Conservation (phyloP, 1,140 invertebrate species). For the Pomacea maculata region DNA sequence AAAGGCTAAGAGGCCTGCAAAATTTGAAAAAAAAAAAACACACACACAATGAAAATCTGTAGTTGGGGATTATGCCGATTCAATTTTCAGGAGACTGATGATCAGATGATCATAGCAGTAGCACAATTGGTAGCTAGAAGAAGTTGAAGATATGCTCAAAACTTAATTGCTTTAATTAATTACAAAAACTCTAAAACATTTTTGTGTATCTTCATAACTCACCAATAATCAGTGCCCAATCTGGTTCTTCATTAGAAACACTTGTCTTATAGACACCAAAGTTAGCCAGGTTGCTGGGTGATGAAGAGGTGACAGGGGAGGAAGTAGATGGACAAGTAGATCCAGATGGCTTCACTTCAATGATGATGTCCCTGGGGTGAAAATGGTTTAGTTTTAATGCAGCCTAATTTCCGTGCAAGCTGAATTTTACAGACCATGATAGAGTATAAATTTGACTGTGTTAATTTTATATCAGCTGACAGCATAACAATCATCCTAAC, state of each 20-base stretch:
- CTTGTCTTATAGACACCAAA: slow-evolving; percentile 48
- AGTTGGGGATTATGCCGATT: background rate
- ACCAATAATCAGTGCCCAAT: slow-evolving; percentile 61
- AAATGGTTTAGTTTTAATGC: background rate
- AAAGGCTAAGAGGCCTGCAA: slow-evolving; percentile 56
- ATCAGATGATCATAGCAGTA: background rate
- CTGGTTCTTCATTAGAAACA: slow-evolving; percentile 55
- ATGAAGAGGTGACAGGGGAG: slow-evolving; percentile 47
- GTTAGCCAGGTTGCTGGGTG: slow-evolving; percentile 45
- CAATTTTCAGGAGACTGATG: background rate
- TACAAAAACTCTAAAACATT: too few relatives aligned
- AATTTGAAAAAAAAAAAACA: background rate
- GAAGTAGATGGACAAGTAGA: slow-evolving; percentile 42
- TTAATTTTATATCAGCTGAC: too few relatives aligned
- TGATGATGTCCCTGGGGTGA: slow-evolving; percentile 41
- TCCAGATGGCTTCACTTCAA: slow-evolving; percentile 54
- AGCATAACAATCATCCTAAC: too few relatives aligned
- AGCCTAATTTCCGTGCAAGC: background rate
- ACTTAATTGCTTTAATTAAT: too few relatives aligned
- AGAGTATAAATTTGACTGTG: too few relatives aligned
- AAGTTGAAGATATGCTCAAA: too few relatives aligned
- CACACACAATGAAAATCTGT: background rate
- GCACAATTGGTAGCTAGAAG: background rate
- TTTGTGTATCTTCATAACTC: slow-evolving; percentile 1
- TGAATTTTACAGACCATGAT: background rate